A percentile compares a stretch with the other conserved stretches of the same genome.
These are phyloP conservation scores for Pemphigus obesinymphae DNA, from an alignment of 1,140 invertebrate species.

Conservation along the genomic window DNA sequence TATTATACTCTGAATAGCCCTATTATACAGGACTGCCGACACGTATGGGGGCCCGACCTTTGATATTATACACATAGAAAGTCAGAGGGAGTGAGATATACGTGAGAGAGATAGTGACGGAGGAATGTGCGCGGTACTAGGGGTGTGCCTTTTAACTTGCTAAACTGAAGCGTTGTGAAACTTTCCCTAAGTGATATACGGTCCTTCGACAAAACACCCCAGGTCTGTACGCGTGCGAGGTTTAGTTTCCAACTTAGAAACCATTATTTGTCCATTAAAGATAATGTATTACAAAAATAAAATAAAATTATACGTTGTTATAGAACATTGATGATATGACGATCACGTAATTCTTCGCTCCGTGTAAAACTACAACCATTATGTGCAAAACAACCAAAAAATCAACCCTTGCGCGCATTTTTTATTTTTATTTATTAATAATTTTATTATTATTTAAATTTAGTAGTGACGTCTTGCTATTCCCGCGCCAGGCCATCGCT, in stretches of 20 bases:
- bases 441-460: no score
- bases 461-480: no score
- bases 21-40: conserved; percentile 18
- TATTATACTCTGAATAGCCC: conserved; percentile 21
- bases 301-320: no score
- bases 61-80: neutral
- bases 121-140: neutral
- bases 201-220: conserved; percentile 11
- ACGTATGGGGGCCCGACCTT: conserved; percentile 14
- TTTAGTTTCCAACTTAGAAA: conserved; percentile 19
- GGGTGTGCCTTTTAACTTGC: conserved; percentile 28
- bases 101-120: neutral
- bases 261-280: conserved; percentile 24
- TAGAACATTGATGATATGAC: no score
- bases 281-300: neutral
- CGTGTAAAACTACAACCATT: no score
- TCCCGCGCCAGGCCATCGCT: no score
- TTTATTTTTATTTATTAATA: no score
- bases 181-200: conserved; percentile 32
- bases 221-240: neutral
- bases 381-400: no score
- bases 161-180: conserved; percentile 30
- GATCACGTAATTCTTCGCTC: no score
- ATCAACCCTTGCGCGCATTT: no score
- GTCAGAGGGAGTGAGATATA: neutral